Evolutionary conservation across 1,140 invertebrate genomes (phyloP).

Genomic region (Cotesia typhae): DNA sequence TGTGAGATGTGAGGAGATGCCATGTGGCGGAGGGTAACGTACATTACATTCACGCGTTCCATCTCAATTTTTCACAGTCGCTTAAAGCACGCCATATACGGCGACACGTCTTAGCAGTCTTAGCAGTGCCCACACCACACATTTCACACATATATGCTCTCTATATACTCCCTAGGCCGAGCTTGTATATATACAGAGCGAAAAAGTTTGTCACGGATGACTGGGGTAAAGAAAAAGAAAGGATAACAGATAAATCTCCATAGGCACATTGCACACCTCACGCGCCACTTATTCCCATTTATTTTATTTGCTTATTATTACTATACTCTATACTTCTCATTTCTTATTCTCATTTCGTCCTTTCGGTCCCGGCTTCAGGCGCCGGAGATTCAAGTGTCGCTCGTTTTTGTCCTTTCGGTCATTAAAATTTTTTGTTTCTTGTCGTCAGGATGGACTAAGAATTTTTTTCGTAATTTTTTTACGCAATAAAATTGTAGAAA

Average conservation of each 20-base stretch:
- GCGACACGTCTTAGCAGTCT: slow-evolving; percentile 8
- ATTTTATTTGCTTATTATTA: slow-evolving; percentile 8
- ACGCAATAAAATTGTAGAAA: not conserved
- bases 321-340: not conserved
- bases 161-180: not conserved
- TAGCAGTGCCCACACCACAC: no score
- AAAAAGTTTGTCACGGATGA: not conserved
- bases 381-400: slow-evolving; percentile 6
- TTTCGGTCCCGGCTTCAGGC: not conserved
- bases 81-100: slow-evolving; percentile 21
- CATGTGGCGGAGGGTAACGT: not conserved
- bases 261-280: not conserved
- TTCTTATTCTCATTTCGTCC: not conserved
- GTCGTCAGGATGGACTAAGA: not conserved
- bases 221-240: not conserved
- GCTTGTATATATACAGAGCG: not conserved
- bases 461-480: slow-evolving; percentile 1
- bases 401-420: not conserved
- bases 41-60: slow-evolving; percentile 25
- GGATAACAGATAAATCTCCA: slow-evolving; percentile 9
- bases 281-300: slow-evolving; percentile 19
- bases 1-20: not conserved
- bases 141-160: no score
- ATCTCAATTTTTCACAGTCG: slow-evolving; percentile 28
- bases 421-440: not conserved